Evolutionary conservation across 2,113 vertebrate species (phyloP).

Genomic region (Todiramphus saurophagus): DNA sequence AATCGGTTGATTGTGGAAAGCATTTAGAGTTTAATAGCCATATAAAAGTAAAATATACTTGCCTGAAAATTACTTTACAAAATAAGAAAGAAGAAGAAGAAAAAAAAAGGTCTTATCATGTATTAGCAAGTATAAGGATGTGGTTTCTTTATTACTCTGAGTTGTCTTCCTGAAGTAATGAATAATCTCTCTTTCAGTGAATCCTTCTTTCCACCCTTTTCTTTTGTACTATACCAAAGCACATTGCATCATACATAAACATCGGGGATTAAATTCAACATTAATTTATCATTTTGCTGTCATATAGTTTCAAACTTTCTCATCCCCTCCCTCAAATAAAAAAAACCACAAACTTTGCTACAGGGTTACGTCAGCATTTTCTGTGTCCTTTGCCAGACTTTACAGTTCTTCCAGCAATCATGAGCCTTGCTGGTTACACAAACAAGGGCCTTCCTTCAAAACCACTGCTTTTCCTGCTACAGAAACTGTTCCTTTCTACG

Average conservation of each 20-base stretch:
- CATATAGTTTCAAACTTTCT: not conserved
- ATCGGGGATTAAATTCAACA: not conserved
- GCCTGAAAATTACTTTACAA: not conserved
- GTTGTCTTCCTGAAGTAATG: not conserved
- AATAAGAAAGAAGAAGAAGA: not conserved
- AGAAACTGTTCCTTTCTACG: not conserved
- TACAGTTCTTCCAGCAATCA: not conserved
- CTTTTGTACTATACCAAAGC: not conserved
- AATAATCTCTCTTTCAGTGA: not conserved
- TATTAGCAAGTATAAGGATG: not conserved
- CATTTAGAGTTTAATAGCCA: not conserved
- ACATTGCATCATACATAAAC: not conserved
- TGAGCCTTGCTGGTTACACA: not conserved
- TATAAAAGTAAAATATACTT: slow-evolving; percentile 3
- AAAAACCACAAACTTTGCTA: not conserved
- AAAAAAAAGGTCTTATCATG: not conserved
- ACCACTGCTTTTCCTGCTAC: not conserved
- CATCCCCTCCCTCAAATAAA: too few species aligned
- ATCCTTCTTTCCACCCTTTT: not conserved
- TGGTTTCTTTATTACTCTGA: not conserved
- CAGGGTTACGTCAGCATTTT: not conserved
- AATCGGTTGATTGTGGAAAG: not conserved
- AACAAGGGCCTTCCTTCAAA: not conserved
- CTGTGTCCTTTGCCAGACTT: not conserved
- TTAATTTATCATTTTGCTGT: not conserved